phyloP scores from a whole-genome alignment of 2,888 invertebrate species.

The Operophtera brumata region DNA sequence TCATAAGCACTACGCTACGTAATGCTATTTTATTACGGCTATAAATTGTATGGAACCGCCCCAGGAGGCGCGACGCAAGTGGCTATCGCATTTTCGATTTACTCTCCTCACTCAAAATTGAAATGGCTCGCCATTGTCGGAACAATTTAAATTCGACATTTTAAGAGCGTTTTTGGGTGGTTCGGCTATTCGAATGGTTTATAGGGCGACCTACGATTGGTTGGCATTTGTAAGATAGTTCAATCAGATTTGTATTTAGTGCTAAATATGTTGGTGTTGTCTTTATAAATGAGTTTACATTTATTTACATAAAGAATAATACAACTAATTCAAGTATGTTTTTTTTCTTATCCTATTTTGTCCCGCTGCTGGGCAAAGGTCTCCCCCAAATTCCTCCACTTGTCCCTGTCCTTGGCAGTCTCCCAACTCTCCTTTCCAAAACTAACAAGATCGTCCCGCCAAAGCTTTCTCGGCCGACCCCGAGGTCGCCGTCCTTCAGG shows the following conservation, averaged over 20 bases:
- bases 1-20: slow-evolving; percentile 45
- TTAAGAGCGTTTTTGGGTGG: slow-evolving; percentile 60
- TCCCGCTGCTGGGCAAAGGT: too few relatives aligned
- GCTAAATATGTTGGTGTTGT: too few relatives aligned
- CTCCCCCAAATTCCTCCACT: too few relatives aligned
- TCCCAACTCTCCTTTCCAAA: too few relatives aligned
- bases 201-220: slow-evolving; percentile 21
- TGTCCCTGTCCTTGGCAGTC: too few relatives aligned
- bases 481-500: too few relatives aligned
- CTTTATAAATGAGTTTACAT: too few relatives aligned
- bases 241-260: background rate
- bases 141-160: slow-evolving; percentile 70
- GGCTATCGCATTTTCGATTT: slow-evolving; percentile 74
- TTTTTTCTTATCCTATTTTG: too few relatives aligned
- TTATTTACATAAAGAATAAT: too few relatives aligned
- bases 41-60: slow-evolving; percentile 74
- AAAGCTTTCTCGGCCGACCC: too few relatives aligned
- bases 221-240: slow-evolving; percentile 11
- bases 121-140: slow-evolving; percentile 67
- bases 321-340: too few relatives aligned
- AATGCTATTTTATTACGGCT: slow-evolving; percentile 71
- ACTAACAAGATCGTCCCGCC: too few relatives aligned
- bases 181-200: slow-evolving; percentile 34
- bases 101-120: slow-evolving; percentile 71
- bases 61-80: slow-evolving; percentile 69